Base-by-base conservation (phyloP, 2,797 vertebrate genomes). In the Acestrorhynchus altus region DNA sequence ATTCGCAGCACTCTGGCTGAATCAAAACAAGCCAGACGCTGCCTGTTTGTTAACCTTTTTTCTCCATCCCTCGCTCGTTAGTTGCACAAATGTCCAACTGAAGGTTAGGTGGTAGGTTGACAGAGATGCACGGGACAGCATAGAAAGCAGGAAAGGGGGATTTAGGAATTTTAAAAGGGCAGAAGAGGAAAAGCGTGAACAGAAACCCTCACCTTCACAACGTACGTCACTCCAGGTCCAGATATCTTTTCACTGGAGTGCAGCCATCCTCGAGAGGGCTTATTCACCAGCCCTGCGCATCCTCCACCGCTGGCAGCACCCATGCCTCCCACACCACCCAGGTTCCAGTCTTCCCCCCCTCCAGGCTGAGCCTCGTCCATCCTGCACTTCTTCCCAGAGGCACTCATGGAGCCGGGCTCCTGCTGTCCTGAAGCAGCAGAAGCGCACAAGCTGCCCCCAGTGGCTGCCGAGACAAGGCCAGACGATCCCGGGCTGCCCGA, bases 241-340 rank as follows among this genome's bases (percentile, higher is more conserved):
- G 96, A 94, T 90, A 98, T 97, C 94, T 99, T 98, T 87, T 99
- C 98, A 59, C 89, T 96, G 8, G 95, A 92, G 90, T 98, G 96
- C 77, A 96, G 92, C 95, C 96, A 95, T 88, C 96, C 96, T 90
- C 90, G 91, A 84, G 95, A 93, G 84, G 95, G 93, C 89, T 96
- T 97, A 92, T 84, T 95, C 88, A 95, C 88, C 88, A 94, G 90
- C 86, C 91, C 95, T 61, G 81, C 88, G 69, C 84, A 88, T 77
- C 92, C 88, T 91, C 90, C 78, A 83, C 84, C 71, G 6, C 90
- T 56, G 54, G 83, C 74, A 89, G 90, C 83, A 85, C 90, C 66
- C 93, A 92, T 83, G 92, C 94, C 75, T 80, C 89, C 89, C 87
- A 91, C 89, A 86, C 10, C 85, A 76, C 88, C 89, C 60, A 91